Evolutionary conservation across 2,888 invertebrate species (phyloP).

Genomic region (Drosophila koepferae): DNA sequence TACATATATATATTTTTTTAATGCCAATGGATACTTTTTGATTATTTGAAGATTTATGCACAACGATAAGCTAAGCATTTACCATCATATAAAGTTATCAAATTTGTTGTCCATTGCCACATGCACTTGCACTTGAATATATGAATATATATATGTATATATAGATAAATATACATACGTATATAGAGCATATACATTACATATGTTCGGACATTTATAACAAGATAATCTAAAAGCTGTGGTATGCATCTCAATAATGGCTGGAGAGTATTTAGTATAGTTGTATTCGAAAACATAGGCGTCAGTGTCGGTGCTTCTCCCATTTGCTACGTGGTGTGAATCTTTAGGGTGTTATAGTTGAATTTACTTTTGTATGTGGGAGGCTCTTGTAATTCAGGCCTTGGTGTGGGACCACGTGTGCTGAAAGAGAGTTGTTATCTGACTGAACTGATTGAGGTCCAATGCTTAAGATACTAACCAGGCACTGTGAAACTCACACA

Average conservation of each 20-base stretch:
- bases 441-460: neutral
- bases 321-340: constrained; percentile 38
- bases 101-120: neutral
- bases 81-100: neutral
- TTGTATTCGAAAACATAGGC: neutral
- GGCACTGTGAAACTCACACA: constrained; percentile 52
- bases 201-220: constrained; percentile 2
- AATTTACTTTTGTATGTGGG: constrained; percentile 57
- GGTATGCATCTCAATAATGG: neutral
- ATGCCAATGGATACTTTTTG: neutral
- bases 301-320: neutral
- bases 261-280: neutral
- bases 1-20: neutral
- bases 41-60: neutral
- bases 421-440: constrained; percentile 19
- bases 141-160: neutral
- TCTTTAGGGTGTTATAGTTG: constrained; percentile 58
- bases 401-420: constrained; percentile 41
- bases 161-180: neutral
- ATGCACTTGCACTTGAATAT: neutral
- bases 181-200: neutral
- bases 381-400: constrained; percentile 9
- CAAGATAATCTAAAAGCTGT: neutral
- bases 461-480: constrained; percentile 41
- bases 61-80: neutral